Conservation (phyloP, 2,888 invertebrate genomes). For the Mechanitis messenoides region DNA sequence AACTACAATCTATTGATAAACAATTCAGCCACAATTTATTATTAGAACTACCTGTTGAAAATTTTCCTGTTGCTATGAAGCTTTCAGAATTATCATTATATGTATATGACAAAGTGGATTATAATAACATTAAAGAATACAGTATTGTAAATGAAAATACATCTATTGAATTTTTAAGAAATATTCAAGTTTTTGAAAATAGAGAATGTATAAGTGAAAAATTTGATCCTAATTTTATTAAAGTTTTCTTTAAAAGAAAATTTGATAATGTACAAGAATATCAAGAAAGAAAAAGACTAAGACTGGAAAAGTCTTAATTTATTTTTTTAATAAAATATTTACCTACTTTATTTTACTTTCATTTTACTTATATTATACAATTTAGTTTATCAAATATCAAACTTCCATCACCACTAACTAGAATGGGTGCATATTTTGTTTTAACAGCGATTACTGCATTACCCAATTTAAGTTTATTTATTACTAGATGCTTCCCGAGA, state of each 20-base stretch:
- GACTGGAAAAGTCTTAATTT: slow-evolving; percentile 72
- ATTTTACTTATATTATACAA: background rate
- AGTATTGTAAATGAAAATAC: slow-evolving; percentile 40
- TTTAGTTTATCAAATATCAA: background rate
- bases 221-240: slow-evolving; percentile 55
- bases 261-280: slow-evolving; percentile 89
- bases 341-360: background rate
- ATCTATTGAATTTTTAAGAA: slow-evolving; percentile 34
- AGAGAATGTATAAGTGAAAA: slow-evolving; percentile 26
- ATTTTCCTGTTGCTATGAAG: slow-evolving; percentile 62
- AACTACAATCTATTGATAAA: slow-evolving; percentile 42
- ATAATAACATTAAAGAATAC: slow-evolving; percentile 49
- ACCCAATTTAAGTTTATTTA: too few relatives aligned
- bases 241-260: slow-evolving; percentile 84
- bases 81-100: slow-evolving; percentile 52
- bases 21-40: slow-evolving; percentile 45
- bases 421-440: background rate
- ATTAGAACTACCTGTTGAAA: slow-evolving; percentile 54
- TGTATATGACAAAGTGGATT: slow-evolving; percentile 52
- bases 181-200: slow-evolving; percentile 47
- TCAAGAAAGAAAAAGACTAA: slow-evolving; percentile 83
- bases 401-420: background rate
- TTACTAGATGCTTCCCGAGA: too few relatives aligned
- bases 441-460: too few relatives aligned
- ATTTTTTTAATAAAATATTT: slow-evolving; percentile 7